Conservation (phyloP, 1,140 invertebrate species). For the Sinonovacula constricta region DNA sequence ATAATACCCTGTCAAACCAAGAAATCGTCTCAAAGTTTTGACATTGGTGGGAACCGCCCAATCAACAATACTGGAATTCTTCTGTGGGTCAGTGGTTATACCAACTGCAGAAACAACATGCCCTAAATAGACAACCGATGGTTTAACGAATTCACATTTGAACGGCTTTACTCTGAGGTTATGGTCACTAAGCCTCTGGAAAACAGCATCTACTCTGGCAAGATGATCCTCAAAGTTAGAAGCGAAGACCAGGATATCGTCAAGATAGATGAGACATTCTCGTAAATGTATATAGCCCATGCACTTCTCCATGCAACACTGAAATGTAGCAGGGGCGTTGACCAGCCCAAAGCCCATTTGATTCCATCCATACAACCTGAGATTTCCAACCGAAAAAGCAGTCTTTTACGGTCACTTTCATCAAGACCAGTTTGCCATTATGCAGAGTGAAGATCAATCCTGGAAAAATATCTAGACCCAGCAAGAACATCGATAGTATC, state of each 20-base stretch:
- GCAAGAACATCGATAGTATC: constrained; percentile 75
- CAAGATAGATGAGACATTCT: constrained; percentile 5
- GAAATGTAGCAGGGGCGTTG: background rate
- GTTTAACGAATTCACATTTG: background rate
- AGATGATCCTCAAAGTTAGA: background rate
- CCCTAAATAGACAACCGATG: background rate
- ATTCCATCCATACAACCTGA: background rate
- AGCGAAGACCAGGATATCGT: constrained; percentile 14
- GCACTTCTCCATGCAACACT: background rate
- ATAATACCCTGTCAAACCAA: background rate
- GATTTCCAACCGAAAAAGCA: background rate
- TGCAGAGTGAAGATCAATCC: background rate
- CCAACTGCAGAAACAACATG: background rate
- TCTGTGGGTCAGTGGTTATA: background rate
- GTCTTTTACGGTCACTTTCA: no score
- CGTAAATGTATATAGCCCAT: constrained; percentile 1
- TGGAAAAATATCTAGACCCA: constrained; percentile 55
- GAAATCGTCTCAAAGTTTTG: background rate
- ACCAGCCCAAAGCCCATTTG: background rate
- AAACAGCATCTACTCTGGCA: background rate
- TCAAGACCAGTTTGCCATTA: background rate
- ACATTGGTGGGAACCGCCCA: background rate
- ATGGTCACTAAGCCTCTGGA: background rate
- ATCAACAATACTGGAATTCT: background rate
- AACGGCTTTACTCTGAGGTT: background rate